Conservation (phyloP, 2,888 invertebrate species). For the Megastigmus dorsalis region DNA sequence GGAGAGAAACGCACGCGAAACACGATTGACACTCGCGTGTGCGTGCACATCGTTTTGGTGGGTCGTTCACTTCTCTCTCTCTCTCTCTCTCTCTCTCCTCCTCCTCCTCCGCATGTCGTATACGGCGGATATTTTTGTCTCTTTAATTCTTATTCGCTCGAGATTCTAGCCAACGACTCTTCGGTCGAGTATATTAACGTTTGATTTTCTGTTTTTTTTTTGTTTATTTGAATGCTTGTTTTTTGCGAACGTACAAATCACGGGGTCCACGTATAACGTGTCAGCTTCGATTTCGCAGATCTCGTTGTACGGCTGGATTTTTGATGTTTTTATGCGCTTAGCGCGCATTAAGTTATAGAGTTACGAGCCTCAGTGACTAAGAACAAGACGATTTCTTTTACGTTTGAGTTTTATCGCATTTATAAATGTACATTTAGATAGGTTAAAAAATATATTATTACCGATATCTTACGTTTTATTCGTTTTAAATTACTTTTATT, state of each 20-base stretch:
- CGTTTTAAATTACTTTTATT: no score
- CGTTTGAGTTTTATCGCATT: slow-evolving; percentile 40
- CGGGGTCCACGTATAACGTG: background rate
- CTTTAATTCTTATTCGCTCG: slow-evolving; percentile 38
- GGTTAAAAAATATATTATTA: slow-evolving; percentile 18
- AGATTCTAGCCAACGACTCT: slow-evolving; percentile 9
- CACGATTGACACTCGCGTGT: background rate
- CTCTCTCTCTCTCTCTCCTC: no score
- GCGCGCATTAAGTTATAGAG: slow-evolving; percentile 43
- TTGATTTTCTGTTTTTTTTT: no score
- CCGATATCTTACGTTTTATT: slow-evolving; percentile 7
- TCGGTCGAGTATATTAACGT: no score
- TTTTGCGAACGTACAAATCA: slow-evolving; percentile 46
- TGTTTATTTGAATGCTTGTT: no score
- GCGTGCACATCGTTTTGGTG: slow-evolving; percentile 2
- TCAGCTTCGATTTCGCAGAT: slow-evolving; percentile 35
- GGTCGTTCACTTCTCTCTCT: slow-evolving; percentile 50
- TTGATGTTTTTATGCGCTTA: slow-evolving; percentile 11
- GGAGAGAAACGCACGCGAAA: slow-evolving; percentile 4
- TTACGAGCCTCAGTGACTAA: slow-evolving; percentile 28
- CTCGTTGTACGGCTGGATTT: background rate
- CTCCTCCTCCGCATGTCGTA: no score
- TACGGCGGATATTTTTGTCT: slow-evolving; percentile 51
- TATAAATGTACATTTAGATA: slow-evolving; percentile 47
- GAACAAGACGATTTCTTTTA: slow-evolving; percentile 23